Evolutionary conservation across 2,113 vertebrate species (phyloP).

Genomic region (Mola mola): DNA sequence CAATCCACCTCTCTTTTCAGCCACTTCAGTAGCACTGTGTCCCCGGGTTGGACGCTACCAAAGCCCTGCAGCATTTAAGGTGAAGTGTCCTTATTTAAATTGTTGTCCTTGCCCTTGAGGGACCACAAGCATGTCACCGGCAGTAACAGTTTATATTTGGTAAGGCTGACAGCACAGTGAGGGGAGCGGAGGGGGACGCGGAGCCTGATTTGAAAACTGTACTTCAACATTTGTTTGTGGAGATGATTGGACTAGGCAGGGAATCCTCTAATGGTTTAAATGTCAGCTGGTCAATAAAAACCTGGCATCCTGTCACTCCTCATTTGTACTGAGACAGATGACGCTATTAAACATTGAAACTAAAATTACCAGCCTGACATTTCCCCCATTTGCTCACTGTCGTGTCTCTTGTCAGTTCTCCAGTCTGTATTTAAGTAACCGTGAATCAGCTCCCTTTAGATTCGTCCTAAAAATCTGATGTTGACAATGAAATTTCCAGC

Average conservation of each 20-base stretch:
- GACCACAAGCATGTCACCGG: slow-evolving; percentile 32
- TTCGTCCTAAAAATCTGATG: slow-evolving; percentile 23
- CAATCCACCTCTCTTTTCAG: slow-evolving; percentile 23
- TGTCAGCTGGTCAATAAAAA: slow-evolving; percentile 80
- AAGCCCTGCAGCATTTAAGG: slow-evolving; percentile 41
- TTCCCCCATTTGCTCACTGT: slow-evolving; percentile 65
- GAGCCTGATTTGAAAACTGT: slow-evolving; percentile 51
- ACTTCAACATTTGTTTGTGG: slow-evolving; percentile 58
- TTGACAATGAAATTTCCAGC: slow-evolving; percentile 4
- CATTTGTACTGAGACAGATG: slow-evolving; percentile 74
- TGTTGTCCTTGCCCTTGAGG: slow-evolving; percentile 56
- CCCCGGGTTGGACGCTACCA: slow-evolving; percentile 20
- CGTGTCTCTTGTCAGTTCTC: slow-evolving; percentile 56
- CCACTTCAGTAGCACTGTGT: slow-evolving; percentile 1
- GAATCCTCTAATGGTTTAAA: slow-evolving; percentile 74
- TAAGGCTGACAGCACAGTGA: slow-evolving; percentile 41
- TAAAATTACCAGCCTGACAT: slow-evolving; percentile 74
- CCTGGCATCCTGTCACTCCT: slow-evolving; percentile 68
- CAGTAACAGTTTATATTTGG: slow-evolving; percentile 48
- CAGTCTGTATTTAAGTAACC: slow-evolving; percentile 18
- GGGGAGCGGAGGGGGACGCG: not conserved
- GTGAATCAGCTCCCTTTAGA: slow-evolving; percentile 34
- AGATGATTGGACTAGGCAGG: slow-evolving; percentile 60
- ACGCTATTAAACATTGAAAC: slow-evolving; percentile 73
- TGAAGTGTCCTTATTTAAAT: slow-evolving; percentile 57